Evolutionary conservation across 1,140 invertebrate genomes (phyloP).

Genomic region (Drosophila azteca): DNA sequence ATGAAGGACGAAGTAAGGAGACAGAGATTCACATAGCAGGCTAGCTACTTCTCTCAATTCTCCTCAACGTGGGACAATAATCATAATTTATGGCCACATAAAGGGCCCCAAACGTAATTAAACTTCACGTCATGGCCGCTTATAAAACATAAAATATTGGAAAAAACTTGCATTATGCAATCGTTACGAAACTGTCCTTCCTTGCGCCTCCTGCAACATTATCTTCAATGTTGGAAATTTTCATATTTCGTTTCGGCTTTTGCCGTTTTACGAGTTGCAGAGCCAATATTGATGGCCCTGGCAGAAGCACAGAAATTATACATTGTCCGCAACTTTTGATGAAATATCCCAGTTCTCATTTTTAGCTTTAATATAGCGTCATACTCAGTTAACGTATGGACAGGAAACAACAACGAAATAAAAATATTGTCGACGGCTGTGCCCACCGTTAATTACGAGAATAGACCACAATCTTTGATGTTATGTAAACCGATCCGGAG

Average conservation of each 20-base stretch:
- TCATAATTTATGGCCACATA: slow-evolving; percentile 43
- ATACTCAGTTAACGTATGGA: slow-evolving; percentile 34
- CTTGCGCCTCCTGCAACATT: neutral
- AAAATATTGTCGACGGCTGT: slow-evolving; percentile 61
- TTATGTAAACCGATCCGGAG: too few relatives aligned
- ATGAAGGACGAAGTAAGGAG: neutral
- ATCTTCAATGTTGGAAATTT: slow-evolving; percentile 18
- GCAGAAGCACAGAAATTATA: slow-evolving; percentile 44
- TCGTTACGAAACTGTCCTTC: slow-evolving; percentile 42
- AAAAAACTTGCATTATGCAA: slow-evolving; percentile 57
- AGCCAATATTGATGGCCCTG: slow-evolving; percentile 71
- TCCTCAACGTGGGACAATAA: slow-evolving; percentile 22
- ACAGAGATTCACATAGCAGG: too few relatives aligned
- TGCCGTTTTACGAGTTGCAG: slow-evolving; percentile 69
- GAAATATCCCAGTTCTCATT: slow-evolving; percentile 38
- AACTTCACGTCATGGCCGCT: slow-evolving; percentile 20
- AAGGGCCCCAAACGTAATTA: slow-evolving; percentile 24
- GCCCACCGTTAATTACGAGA: slow-evolving; percentile 48
- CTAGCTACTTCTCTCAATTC: neutral
- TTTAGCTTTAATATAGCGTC: slow-evolving; percentile 20
- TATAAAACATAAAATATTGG: slow-evolving; percentile 59
- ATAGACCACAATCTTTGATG: neutral
- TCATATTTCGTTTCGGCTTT: slow-evolving; percentile 58
- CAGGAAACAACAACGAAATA: slow-evolving; percentile 2
- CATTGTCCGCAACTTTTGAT: slow-evolving; percentile 60